A percentile compares a stretch with the other conserved stretches of the same genome.
These are phyloP conservation scores for Aphelenchoides besseyi DNA, from an alignment of 1,140 invertebrate species.

Conservation along the genomic window DNA sequence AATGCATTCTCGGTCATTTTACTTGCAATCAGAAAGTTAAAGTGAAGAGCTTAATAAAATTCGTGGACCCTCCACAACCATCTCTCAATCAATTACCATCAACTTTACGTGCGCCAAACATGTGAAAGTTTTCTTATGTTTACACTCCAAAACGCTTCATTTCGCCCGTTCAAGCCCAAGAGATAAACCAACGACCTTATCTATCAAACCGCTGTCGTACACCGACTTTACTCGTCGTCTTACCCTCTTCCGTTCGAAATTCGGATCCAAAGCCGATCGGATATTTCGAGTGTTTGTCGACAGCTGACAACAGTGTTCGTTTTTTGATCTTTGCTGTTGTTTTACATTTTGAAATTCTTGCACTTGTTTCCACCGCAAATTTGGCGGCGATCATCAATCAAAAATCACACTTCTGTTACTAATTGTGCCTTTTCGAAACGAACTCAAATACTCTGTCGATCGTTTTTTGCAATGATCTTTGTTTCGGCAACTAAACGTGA, in stretches of 20 bases:
- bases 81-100: no score
- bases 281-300: background rate
- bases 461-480: no score
- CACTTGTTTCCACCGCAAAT: background rate
- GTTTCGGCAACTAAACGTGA: no score
- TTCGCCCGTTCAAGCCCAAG: background rate
- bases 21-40: no score
- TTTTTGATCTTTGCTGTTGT: background rate
- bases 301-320: background rate
- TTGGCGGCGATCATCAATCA: background rate
- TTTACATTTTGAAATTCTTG: background rate
- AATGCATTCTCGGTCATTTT: background rate
- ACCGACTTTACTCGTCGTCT: background rate
- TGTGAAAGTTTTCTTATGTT: background rate
- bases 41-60: no score
- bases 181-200: slow-evolving; percentile 1
- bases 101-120: no score
- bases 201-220: background rate
- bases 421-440: background rate
- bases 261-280: background rate
- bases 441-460: no score
- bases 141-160: background rate
- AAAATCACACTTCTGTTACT: background rate
- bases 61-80: no score
- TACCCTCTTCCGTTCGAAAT: background rate